Evolutionary conservation across 1,140 invertebrate genomes (phyloP), one percentile per base, ranked within the genome.

Genomic region (Hycleus phaleratus): DNA sequence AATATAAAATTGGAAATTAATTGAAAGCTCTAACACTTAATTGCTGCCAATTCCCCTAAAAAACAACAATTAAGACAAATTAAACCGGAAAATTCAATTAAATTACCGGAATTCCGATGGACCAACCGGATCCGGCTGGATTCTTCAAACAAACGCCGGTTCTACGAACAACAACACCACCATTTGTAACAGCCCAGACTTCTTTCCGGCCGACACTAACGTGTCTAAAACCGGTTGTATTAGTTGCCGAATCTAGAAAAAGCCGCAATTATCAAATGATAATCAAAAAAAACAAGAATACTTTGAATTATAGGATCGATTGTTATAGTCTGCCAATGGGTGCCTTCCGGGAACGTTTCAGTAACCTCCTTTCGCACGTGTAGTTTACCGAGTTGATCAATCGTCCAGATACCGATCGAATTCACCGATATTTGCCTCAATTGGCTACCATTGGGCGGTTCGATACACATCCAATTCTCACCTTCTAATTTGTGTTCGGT

Each of bases 391-490:
- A 75, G 71, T 45, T 77, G 77, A 65, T 85, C 86, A 7, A 88
- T 67, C 2, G 81, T 85, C 85, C 86, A 89, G 7, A 93, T 83
- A 10, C 82, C 83, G 26, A 80, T 77, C 11, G 75, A 72, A 24
- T 87, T 87, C 11, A 85, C 84, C 0, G 88, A 87, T 26, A 94
- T 81, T 67, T 88, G 83, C 66, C 86, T 87, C 43, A 92, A 80
- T n/a, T 82, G 82, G 44, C 79, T 78, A 43, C 86, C 85, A 11
- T 74, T 68, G 8, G 84, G 83, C 5, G 83, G 80, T 62, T 85
- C 82, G 10, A 85, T 79, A 59, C 80, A 80, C 54, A 81, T 76
- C 84, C 83, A 74, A 52, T 63, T 68, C 26, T 76, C 74, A 71
- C 86, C 87, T 67, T 79, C 78, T 9, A 84, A 82, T 71, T 84